Base-by-base conservation (phyloP, 2,113 vertebrate species). In the Haplotaxodon microlepis region DNA sequence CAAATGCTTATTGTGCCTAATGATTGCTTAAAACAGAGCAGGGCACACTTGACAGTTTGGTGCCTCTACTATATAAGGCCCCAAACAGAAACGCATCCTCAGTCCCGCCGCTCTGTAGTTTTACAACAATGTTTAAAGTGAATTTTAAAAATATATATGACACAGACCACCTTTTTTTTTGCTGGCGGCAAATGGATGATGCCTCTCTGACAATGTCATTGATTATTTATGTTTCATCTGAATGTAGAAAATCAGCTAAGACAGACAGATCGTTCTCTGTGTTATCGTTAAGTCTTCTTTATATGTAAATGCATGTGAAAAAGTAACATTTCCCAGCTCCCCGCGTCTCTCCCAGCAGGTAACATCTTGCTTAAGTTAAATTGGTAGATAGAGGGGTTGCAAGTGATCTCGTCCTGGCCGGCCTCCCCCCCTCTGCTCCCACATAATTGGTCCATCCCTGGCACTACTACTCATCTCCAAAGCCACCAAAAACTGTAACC, bases 401-500 rank as follows among this genome's bases (percentile, higher is more conserved):
- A 80, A 53, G 31, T 91, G 54, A 71, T 51, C 56, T 86, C 73
- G n/a, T 90, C 92, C 92, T 86, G 82, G 51, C 80, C 85, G 5
- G 31, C 61, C 69, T 86, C 85, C 86, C 66, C 29, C 59, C 61
- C 61, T 66, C 66, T 50, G 66, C 86, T 93, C 80, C 31, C 29
- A 63, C 88, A 78, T 94, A 95, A 94, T 92, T 96, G 96, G 94
- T 93, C 92, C 51, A 87, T 95, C 93, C 92, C 93, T 96, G 96
- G 94, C 96, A 96, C 83, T n/a, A 40, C 82, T 90, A 81, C 86
- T 84, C 92, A 90, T 93, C 93, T 95, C 94, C 91, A 92, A 95
- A 95, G 95, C 94, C 95, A 96, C 94, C 93, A 94, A 96, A 96
- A 96, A 94, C 93, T 94, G 94, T 90, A 94, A 92, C 94, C 94